These are phyloP conservation scores for Mastigias papua DNA, from an alignment of 30 jellyfish, hydroid and myxozoan species.

Conservation along the genomic window DNA sequence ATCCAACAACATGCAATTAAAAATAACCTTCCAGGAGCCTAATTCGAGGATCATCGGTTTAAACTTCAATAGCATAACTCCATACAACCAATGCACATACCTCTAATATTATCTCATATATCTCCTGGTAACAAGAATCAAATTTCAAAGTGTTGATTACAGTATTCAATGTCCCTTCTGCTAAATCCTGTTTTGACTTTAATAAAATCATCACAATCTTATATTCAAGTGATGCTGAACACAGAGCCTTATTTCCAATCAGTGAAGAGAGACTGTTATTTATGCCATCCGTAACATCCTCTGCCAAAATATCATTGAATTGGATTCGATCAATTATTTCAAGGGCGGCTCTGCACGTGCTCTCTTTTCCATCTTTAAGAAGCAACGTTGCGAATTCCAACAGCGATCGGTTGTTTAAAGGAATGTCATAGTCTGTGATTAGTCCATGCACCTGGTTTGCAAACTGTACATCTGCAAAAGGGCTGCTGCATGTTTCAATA, in stretches of 20 bases:
- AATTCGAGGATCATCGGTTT: neutral
- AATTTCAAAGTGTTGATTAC: slow-evolving; percentile 15
- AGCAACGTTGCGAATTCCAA: neutral
- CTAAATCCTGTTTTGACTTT: slow-evolving; percentile 7
- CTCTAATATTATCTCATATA: slow-evolving; percentile 33
- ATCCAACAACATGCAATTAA: too few species aligned
- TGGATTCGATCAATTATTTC: slow-evolving; percentile 14
- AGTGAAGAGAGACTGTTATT: neutral
- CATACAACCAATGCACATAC: slow-evolving; percentile 7
- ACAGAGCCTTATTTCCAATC: slow-evolving; percentile 1
- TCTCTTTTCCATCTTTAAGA: neutral
- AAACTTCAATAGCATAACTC: neutral
- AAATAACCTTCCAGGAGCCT: too few species aligned
- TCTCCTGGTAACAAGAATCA: slow-evolving; percentile 22
- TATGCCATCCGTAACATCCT: slow-evolving; percentile 43
- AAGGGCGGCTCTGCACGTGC: slow-evolving; percentile 34
- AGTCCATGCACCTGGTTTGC: slow-evolving; percentile 64
- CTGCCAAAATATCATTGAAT: slow-evolving; percentile 4
- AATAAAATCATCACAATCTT: slow-evolving; percentile 22
- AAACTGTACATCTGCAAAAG: slow-evolving; percentile 35
- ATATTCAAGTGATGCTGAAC: neutral
- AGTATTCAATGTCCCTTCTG: slow-evolving; percentile 17
- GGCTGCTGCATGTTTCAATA: slow-evolving; percentile 37
- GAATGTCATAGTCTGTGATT: slow-evolving; percentile 12
- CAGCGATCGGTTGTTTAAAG: neutral